Evolutionary conservation across 37 sponge, comb jelly and placozoan genomes (phyloP).

Genomic region (Petrosia ficiformis): DNA sequence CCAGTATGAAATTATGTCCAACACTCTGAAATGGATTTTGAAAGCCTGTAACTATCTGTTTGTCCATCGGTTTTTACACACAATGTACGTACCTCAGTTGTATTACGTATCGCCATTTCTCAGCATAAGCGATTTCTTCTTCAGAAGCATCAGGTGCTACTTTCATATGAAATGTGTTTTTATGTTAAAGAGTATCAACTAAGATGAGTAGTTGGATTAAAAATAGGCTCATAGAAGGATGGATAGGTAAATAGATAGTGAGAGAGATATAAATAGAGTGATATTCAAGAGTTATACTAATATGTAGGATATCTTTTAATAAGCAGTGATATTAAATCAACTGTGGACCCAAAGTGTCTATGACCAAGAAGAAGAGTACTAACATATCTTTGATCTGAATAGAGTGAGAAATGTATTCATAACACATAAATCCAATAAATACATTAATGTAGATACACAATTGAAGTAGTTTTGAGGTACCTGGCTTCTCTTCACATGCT

Average conservation of each 20-base stretch:
- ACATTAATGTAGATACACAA: no score
- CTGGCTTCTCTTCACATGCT: constrained; percentile 74
- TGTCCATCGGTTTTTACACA: background rate
- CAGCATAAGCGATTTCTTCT: constrained; percentile 63
- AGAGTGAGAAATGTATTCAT: background rate
- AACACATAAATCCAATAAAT: background rate
- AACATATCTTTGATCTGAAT: constrained; percentile 62
- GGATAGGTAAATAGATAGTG: background rate
- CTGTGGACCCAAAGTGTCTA: constrained; percentile 56
- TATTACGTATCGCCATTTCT: constrained; percentile 75
- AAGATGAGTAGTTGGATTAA: background rate
- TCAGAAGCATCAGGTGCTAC: constrained; percentile 65
- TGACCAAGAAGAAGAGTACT: constrained; percentile 66
- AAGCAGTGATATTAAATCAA: constrained; percentile 46
- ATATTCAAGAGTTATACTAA: background rate
- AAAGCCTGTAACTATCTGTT: background rate
- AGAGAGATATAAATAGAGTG: background rate
- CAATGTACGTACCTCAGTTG: constrained; percentile 49
- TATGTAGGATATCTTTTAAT: constrained; percentile 63
- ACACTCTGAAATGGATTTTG: constrained; percentile 25
- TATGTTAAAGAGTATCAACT: constrained; percentile 2
- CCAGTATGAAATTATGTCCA: constrained; percentile 68
- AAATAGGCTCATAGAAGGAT: no score
- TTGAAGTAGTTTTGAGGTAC: no score
- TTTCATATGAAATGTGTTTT: constrained; percentile 54